These are phyloP conservation scores for Hippoglossus stenolepis DNA, from an alignment of 2,113 vertebrate genomes.

Conservation along the genomic window DNA sequence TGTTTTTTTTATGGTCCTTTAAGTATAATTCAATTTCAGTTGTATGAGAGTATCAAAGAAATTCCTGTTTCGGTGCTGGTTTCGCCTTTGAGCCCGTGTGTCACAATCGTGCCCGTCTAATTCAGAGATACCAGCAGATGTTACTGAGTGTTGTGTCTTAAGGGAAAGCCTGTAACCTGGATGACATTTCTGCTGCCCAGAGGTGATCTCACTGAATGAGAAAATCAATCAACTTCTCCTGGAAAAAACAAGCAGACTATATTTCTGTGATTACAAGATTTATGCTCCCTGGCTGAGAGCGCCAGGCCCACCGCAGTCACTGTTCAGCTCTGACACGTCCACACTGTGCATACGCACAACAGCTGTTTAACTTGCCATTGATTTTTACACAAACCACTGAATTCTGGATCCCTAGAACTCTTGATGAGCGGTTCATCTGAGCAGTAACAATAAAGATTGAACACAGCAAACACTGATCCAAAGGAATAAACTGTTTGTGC, in stretches of 20 bases:
- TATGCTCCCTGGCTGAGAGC: conserved; percentile 26
- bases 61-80: neutral
- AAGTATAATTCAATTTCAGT: neutral
- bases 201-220: conserved; percentile 43
- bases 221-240: conserved; percentile 53
- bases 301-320: conserved; percentile 25
- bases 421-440: neutral
- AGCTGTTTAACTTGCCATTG: conserved; percentile 43
- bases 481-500: conserved; percentile 26
- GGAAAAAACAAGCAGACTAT: conserved; percentile 44
- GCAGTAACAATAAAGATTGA: conserved; percentile 10
- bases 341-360: conserved; percentile 30
- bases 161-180: conserved; percentile 27
- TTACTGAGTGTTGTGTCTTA: conserved; percentile 24
- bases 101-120: neutral
- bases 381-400: conserved; percentile 33
- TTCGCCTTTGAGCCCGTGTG: conserved; percentile 15
- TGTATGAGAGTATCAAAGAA: neutral
- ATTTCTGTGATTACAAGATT: conserved; percentile 61
- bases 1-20: neutral
- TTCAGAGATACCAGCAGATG: conserved; percentile 23
- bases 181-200: conserved; percentile 35
- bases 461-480: conserved; percentile 35
- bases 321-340: conserved; percentile 45
- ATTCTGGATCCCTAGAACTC: neutral